Percentiles rank a stretch among this genome's conserved stretches.
Conservation (phyloP, 2,113 vertebrate species). For the Alosa alosa region DNA sequence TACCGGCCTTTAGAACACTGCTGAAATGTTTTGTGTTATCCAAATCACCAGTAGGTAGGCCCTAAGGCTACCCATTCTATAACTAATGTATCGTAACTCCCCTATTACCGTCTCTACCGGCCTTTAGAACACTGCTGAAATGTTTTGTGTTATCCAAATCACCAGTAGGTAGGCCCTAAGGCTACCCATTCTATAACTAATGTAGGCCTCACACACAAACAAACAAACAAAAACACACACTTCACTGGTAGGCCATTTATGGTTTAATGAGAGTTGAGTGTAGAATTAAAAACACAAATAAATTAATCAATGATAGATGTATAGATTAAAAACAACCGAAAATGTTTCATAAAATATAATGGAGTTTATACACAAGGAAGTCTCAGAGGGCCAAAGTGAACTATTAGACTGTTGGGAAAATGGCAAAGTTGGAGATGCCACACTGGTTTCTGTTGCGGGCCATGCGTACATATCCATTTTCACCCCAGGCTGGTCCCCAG, state of each 20-base stretch:
- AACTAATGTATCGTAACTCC: too few relatives aligned
- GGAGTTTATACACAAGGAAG: background rate
- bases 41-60: too few relatives aligned
- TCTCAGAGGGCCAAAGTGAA: background rate
- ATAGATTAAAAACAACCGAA: background rate
- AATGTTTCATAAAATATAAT: background rate
- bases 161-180: too few relatives aligned
- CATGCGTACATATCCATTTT: conserved; percentile 68
- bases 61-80: too few relatives aligned
- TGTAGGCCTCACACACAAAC: background rate
- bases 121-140: too few relatives aligned
- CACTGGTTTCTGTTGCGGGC: conserved; percentile 72
- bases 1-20: background rate
- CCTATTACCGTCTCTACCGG: too few relatives aligned
- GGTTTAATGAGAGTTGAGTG: background rate
- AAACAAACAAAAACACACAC: background rate
- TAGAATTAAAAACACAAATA: background rate
- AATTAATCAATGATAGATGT: background rate
- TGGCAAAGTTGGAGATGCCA: conserved; percentile 63
- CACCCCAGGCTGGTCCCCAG: conserved; percentile 71
- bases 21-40: too few relatives aligned
- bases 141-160: too few relatives aligned
- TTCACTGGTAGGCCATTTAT: background rate
- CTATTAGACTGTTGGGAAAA: conserved; percentile 62
- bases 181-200: too few relatives aligned